phyloP scores from a whole-genome alignment of 2,113 vertebrate genomes.

The Gulo gulo region DNA sequence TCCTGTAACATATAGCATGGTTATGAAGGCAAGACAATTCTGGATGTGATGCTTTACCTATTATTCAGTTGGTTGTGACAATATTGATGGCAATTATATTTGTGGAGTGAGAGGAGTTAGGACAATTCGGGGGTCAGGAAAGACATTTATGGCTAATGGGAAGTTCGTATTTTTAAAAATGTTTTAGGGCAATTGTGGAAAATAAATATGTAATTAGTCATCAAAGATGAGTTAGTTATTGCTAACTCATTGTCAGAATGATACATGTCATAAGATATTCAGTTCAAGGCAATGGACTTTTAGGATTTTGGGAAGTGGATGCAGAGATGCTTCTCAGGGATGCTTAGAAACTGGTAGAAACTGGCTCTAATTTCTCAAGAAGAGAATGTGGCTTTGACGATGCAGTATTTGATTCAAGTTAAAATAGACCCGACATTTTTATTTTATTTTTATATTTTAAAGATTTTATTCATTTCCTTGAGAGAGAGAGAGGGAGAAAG shows the following conservation, averaged over 20 bases:
- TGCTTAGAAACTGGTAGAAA: neutral
- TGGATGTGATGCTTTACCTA: neutral
- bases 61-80: neutral
- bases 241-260: neutral
- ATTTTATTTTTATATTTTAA: no score
- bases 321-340: neutral
- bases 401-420: neutral
- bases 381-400: neutral
- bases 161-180: neutral
- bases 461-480: no score
- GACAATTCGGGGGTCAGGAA: neutral
- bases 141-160: neutral
- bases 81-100: neutral
- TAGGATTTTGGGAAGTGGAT: neutral
- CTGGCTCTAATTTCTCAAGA: neutral
- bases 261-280: neutral
- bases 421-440: neutral
- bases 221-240: neutral
- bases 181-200: neutral
- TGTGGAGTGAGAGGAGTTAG: neutral
- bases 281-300: neutral
- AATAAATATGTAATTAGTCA: neutral
- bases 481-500: no score
- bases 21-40: neutral
- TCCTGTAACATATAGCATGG: neutral